Percentiles rank a stretch among this genome's conserved stretches.
Evolutionary conservation across 2,797 vertebrate species (phyloP).

Genomic region (Spondyliosoma cantharus): DNA sequence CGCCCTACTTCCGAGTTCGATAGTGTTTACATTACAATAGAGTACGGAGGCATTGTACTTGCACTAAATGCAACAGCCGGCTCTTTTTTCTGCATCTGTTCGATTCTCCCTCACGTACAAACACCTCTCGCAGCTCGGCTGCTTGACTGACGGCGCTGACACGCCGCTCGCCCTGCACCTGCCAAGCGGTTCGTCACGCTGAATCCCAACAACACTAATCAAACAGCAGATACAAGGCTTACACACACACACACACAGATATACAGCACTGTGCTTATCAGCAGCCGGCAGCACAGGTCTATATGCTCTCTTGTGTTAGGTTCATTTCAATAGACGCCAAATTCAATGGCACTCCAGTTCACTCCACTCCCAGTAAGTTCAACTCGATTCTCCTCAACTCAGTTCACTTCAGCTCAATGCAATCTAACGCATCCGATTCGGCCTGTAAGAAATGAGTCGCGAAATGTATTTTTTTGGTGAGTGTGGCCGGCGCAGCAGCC

Average conservation of each 20-base stretch:
- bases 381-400: constrained; percentile 24
- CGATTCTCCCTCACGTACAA: constrained; percentile 12
- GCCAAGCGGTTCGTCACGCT: constrained; percentile 35
- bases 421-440: constrained; percentile 3
- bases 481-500: not conserved
- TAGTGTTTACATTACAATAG: not conserved
- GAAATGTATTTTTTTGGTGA: constrained; percentile 18
- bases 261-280: constrained; percentile 56
- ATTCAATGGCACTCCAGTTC: constrained; percentile 37
- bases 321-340: constrained; percentile 51
- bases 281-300: constrained; percentile 57
- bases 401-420: constrained; percentile 8
- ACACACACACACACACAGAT: constrained; percentile 1
- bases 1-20: not conserved
- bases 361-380: constrained; percentile 4
- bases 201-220: constrained; percentile 67
- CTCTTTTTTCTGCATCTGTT: not conserved
- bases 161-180: constrained; percentile 38
- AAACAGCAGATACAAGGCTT: constrained; percentile 67
- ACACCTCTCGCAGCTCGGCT: constrained; percentile 27
- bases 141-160: constrained; percentile 36
- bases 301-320: constrained; percentile 34
- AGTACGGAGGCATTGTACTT: not conserved
- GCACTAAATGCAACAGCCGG: not conserved
- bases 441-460: not conserved